Conservation (phyloP, 2,888 invertebrate species). For the Pimpla rufipes region DNA sequence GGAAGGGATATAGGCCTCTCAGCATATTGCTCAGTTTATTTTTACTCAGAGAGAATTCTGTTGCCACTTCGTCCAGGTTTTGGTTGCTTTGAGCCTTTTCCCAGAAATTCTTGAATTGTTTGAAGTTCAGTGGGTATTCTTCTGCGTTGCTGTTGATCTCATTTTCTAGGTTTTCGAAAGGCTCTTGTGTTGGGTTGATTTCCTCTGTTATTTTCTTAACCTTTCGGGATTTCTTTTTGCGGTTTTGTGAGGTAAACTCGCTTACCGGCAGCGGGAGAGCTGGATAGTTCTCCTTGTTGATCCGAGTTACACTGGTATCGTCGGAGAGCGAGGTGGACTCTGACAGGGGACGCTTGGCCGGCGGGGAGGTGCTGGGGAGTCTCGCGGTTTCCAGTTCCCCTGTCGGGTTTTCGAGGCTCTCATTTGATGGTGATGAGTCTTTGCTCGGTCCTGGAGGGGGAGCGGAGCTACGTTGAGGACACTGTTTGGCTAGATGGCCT, state of each 20-base stretch:
- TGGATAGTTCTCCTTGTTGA: too few relatives aligned
- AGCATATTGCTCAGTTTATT: neutral
- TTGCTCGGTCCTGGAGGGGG: neutral
- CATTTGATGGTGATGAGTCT: neutral
- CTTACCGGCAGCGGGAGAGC: too few relatives aligned
- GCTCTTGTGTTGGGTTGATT: neutral
- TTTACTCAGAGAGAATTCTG: neutral
- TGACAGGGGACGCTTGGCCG: too few relatives aligned
- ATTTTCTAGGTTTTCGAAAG: neutral
- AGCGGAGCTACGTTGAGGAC: neutral
- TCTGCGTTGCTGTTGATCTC: constrained; percentile 8
- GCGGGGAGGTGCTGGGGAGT: too few relatives aligned
- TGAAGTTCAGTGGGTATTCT: constrained; percentile 18
- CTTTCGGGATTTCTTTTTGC: too few relatives aligned
- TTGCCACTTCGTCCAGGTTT: neutral
- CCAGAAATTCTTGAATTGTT: constrained; percentile 27
- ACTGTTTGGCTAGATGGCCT: constrained; percentile 52
- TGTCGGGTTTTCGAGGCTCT: neutral
- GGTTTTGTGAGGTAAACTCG: neutral
- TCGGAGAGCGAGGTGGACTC: too few relatives aligned
- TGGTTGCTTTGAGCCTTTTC: constrained; percentile 11
- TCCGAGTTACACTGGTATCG: too few relatives aligned
- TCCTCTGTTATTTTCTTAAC: neutral
- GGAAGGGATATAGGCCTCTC: constrained; percentile 24
- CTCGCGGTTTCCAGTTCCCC: neutral